These are phyloP conservation scores for Pogona vitticeps DNA, from an alignment of 2,113 vertebrate genomes.

Conservation along the genomic window DNA sequence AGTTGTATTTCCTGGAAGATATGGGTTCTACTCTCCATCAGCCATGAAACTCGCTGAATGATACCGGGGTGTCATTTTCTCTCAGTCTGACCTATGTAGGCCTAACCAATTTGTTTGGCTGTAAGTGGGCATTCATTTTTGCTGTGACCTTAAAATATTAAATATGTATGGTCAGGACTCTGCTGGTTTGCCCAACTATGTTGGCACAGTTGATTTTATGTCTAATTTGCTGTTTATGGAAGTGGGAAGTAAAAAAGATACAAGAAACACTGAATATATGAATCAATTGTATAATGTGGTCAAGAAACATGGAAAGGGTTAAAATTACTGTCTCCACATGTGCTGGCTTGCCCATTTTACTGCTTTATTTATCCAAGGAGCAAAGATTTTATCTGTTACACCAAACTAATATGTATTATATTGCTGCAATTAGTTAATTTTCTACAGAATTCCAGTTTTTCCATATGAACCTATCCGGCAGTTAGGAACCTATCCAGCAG, in stretches of 20 bases:
- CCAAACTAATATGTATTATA: background rate
- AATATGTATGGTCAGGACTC: background rate
- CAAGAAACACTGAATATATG: background rate
- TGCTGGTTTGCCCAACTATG: background rate
- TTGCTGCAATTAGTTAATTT: background rate
- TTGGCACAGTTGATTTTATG: background rate
- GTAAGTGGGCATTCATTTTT: too few species aligned
- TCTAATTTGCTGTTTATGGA: background rate
- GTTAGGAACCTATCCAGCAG: too few species aligned
- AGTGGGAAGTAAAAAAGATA: fast-evolving
- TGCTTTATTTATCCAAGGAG: background rate
- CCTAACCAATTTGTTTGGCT: too few species aligned
- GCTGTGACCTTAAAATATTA: background rate
- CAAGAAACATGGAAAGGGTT: background rate
- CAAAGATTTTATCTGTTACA: background rate
- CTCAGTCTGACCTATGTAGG: too few species aligned
- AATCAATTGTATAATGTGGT: background rate
- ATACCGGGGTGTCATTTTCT: too few species aligned
- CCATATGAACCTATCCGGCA: too few species aligned
- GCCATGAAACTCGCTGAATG: too few species aligned
- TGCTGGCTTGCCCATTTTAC: background rate
- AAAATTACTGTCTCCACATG: background rate
- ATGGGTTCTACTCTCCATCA: too few species aligned
- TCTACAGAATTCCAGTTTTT: background rate
- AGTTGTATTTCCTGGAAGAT: too few species aligned